Evolutionary conservation across 2,797 vertebrate species (phyloP).

Genomic region (Propithecus perrieri): DNA sequence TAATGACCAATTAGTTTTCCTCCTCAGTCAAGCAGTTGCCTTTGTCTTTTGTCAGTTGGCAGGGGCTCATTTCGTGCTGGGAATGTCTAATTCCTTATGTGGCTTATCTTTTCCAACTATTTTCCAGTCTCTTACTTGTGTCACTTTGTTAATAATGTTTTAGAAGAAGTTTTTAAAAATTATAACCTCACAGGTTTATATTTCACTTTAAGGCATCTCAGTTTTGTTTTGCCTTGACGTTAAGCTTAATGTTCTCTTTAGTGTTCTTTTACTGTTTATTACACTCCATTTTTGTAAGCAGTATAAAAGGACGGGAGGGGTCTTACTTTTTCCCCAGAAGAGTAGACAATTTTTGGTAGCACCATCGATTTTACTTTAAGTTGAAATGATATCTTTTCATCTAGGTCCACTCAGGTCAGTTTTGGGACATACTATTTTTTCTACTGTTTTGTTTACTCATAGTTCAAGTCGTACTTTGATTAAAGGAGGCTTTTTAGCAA

Average conservation of each 20-base stretch:
- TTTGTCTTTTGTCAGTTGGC: not conserved
- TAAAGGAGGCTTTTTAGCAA: not conserved
- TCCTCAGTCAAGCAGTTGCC: not conserved
- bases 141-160: not conserved
- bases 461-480: not conserved
- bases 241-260: not conserved
- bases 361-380: not conserved
- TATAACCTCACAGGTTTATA: not conserved
- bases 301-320: not conserved
- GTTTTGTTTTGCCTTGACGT: not conserved
- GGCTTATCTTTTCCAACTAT: not conserved
- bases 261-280: not conserved
- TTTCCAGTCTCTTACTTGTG: not conserved
- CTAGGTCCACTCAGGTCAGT: not conserved
- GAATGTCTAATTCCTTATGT: not conserved
- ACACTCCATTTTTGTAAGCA: not conserved
- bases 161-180: not conserved
- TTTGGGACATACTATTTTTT: not conserved
- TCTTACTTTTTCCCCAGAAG: not conserved
- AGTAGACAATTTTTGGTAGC: not conserved
- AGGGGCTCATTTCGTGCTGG: not conserved
- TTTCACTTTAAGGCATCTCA: not conserved
- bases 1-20: constrained; percentile 8
- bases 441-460: not conserved
- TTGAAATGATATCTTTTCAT: not conserved